phyloP scores from a whole-genome alignment of 1,140 invertebrate genomes.

The Rhyzopertha dominica region DNA sequence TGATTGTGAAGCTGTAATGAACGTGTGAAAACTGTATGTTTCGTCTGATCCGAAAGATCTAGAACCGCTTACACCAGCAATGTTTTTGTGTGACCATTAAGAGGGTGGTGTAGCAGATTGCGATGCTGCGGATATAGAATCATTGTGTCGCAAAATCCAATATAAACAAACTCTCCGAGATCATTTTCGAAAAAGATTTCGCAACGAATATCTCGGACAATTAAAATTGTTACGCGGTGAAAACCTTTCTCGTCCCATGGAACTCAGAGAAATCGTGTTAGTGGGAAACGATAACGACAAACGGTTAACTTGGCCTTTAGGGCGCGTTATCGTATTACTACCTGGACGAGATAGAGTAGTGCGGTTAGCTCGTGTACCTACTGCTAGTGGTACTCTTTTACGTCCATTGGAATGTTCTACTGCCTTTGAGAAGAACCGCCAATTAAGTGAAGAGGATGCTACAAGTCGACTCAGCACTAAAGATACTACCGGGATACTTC shows the following conservation, averaged over 20 bases:
- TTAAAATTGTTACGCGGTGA: too few relatives aligned
- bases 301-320: slow-evolving; percentile 11
- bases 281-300: slow-evolving; percentile 15
- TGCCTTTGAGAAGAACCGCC: slow-evolving; percentile 11
- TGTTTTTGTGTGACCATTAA: slow-evolving; percentile 11
- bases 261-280: slow-evolving; percentile 16
- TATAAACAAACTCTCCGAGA: slow-evolving; percentile 15
- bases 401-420: slow-evolving; percentile 8
- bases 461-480: too few relatives aligned
- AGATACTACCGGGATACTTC: too few relatives aligned
- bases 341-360: slow-evolving; percentile 10
- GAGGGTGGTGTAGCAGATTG: slow-evolving; percentile 15
- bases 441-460: too few relatives aligned
- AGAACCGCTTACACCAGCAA: slow-evolving; percentile 10
- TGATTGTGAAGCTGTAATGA: too few relatives aligned
- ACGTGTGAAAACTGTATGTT: slow-evolving; percentile 10
- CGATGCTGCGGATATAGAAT: slow-evolving; percentile 10
- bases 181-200: slow-evolving; percentile 13
- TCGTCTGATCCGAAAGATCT: slow-evolving; percentile 3
- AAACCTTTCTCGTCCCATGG: slow-evolving; percentile 4
- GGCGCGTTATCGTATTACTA: slow-evolving; percentile 10
- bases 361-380: slow-evolving; percentile 6
- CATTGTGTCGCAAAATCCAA: slow-evolving; percentile 10
- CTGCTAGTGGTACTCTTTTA: slow-evolving; percentile 2
- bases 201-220: slow-evolving; percentile 15